Percentiles rank a stretch among this genome's conserved stretches.
Conservation (phyloP, 2,888 invertebrate genomes). For the Diploptera punctata region DNA sequence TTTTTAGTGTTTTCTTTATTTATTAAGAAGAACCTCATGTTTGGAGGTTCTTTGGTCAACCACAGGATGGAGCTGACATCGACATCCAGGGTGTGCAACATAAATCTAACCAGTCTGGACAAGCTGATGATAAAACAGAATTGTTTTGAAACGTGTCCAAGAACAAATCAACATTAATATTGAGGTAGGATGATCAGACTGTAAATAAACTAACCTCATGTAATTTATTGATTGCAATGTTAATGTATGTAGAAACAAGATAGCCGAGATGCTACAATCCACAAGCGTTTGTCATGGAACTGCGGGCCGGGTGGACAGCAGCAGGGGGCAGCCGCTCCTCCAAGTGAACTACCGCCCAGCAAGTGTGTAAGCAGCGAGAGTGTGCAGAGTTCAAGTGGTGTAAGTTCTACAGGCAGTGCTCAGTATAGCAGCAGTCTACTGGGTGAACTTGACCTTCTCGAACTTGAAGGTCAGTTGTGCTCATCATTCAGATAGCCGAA, state of each 20-base stretch:
- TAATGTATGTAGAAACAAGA: constrained; percentile 58
- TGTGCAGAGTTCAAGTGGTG: constrained; percentile 41
- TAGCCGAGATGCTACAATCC: constrained; percentile 60
- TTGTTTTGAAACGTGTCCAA: no score
- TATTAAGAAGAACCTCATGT: no score
- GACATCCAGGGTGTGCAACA: no score
- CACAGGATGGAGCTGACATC: no score
- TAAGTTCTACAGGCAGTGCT: constrained; percentile 32
- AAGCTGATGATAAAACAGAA: no score
- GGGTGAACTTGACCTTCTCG: constrained; percentile 28
- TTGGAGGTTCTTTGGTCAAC: no score
- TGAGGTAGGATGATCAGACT: no score
- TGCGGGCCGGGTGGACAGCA: constrained; percentile 51
- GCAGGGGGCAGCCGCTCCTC: not conserved
- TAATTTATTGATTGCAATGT: constrained; percentile 19
- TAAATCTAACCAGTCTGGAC: no score
- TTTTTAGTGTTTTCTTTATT: no score
- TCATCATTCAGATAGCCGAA: no score
- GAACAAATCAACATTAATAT: no score
- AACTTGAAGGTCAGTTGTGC: constrained; percentile 27
- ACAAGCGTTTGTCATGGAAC: constrained; percentile 69
- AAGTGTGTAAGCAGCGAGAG: constrained; percentile 36
- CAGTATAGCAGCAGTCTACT: constrained; percentile 29
- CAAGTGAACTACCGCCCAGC: constrained; percentile 10
- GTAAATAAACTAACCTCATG: not conserved